Percentiles rank a stretch among this genome's conserved stretches.
Conservation (phyloP, 2,113 vertebrate species). For the Mystacornis crossleyi region DNA sequence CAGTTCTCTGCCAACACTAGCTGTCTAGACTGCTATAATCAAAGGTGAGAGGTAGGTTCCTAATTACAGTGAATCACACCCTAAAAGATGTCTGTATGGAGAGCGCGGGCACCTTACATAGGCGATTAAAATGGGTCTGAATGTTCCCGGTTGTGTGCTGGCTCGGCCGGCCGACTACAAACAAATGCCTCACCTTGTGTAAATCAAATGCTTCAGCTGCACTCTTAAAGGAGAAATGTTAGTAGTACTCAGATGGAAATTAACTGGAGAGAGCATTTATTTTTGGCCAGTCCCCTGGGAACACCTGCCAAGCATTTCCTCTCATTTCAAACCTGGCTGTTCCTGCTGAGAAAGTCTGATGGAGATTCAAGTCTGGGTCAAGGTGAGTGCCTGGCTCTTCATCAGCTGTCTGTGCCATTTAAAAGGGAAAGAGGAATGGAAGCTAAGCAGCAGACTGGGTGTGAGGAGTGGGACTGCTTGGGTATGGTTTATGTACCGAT, state of each 20-base stretch:
- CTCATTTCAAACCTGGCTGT: constrained; percentile 34
- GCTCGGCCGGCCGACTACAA: neutral
- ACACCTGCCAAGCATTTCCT: neutral
- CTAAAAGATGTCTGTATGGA: neutral
- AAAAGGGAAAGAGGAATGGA: neutral
- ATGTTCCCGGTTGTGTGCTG: neutral
- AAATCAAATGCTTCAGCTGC: neutral
- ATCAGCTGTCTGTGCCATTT: neutral
- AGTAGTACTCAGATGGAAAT: neutral
- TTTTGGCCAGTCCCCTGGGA: constrained; percentile 18
- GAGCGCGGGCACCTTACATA: neutral
- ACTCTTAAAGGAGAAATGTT: constrained; percentile 9
- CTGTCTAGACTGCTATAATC: constrained; percentile 26
- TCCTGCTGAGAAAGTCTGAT: constrained; percentile 42
- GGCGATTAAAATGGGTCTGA: neutral
- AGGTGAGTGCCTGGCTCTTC: constrained; percentile 45
- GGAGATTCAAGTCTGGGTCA: constrained; percentile 33
- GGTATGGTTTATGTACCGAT: neutral
- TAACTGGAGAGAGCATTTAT: constrained; percentile 26
- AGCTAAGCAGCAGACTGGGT: neutral
- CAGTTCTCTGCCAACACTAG: neutral
- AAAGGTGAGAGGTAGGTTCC: constrained; percentile 19
- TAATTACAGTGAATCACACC: neutral
- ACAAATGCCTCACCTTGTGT: neutral
- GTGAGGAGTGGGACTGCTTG: neutral